Evolutionary conservation across 2,888 invertebrate genomes (phyloP).

Genomic region (Aphodius sticticus): DNA sequence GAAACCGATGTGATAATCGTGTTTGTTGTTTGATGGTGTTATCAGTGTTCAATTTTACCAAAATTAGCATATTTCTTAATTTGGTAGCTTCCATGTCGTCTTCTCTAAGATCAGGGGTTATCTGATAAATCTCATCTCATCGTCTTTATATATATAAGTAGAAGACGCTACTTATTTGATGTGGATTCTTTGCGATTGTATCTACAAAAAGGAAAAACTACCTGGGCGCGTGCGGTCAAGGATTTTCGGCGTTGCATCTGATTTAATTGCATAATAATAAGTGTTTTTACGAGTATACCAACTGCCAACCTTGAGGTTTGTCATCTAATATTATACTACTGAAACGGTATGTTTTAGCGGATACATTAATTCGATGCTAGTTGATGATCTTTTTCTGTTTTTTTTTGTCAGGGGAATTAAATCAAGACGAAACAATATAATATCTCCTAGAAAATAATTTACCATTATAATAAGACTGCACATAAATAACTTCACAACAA

Average conservation of each 20-base stretch:
- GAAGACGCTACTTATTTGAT: neutral
- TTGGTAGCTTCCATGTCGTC: neutral
- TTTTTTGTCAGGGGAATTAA: too few species aligned
- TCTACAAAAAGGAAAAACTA: neutral
- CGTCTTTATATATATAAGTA: too few species aligned
- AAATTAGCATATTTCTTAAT: neutral
- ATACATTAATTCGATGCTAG: too few species aligned
- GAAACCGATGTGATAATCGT: neutral
- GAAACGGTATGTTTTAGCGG: too few species aligned
- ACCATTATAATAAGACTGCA: too few species aligned
- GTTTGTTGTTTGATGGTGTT: neutral
- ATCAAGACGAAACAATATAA: too few species aligned
- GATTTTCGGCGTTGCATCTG: neutral
- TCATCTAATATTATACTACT: neutral
- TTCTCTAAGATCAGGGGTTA: neutral
- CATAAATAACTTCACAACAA: too few species aligned
- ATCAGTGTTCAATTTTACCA: neutral
- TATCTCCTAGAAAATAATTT: too few species aligned
- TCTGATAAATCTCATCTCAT: neutral
- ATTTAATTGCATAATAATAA: conserved; percentile 4
- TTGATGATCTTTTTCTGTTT: too few species aligned
- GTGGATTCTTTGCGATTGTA: neutral
- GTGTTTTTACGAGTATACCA: neutral
- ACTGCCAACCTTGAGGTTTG: neutral
- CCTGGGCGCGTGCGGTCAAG: neutral